Conservation (phyloP, 2,797 vertebrate genomes). For the Macrochelys suwanniensis region DNA sequence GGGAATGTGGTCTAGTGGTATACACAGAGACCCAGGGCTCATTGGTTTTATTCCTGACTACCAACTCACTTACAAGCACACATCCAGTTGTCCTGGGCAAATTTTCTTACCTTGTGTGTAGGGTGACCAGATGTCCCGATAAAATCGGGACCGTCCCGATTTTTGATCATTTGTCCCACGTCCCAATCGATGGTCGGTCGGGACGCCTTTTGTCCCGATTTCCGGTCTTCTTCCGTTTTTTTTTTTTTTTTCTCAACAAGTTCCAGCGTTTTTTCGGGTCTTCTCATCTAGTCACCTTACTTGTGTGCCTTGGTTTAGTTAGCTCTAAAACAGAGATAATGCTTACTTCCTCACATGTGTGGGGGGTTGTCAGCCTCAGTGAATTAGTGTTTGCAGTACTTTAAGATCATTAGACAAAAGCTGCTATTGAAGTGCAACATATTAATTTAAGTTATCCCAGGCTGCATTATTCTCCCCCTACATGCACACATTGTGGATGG, state of each 20-base stretch:
- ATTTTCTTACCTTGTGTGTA: background rate
- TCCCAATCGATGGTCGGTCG: too few relatives aligned
- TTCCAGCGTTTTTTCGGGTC: too few relatives aligned
- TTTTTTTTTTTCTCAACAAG: too few relatives aligned
- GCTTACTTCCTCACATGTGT: background rate
- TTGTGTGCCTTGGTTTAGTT: background rate
- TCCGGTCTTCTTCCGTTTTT: too few relatives aligned
- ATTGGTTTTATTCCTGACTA: background rate
- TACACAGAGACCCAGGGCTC: background rate
- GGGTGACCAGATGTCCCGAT: too few relatives aligned
- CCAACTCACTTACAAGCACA: fast-evolving
- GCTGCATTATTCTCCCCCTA: background rate
- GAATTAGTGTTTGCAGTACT: background rate
- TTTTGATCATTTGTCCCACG: too few relatives aligned
- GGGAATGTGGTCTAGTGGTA: background rate
- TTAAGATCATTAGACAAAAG: background rate
- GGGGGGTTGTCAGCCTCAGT: background rate
- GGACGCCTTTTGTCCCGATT: too few relatives aligned
- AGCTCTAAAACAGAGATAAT: fast-evolving
- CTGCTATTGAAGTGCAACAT: background rate
- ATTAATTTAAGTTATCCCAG: background rate
- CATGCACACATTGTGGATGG: background rate
- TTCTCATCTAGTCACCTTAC: too few relatives aligned
- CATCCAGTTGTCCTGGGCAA: background rate
- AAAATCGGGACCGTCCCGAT: too few relatives aligned